Evolutionary conservation across 2,888 invertebrate species (phyloP).

Genomic region (Lampropteryx suffumata): DNA sequence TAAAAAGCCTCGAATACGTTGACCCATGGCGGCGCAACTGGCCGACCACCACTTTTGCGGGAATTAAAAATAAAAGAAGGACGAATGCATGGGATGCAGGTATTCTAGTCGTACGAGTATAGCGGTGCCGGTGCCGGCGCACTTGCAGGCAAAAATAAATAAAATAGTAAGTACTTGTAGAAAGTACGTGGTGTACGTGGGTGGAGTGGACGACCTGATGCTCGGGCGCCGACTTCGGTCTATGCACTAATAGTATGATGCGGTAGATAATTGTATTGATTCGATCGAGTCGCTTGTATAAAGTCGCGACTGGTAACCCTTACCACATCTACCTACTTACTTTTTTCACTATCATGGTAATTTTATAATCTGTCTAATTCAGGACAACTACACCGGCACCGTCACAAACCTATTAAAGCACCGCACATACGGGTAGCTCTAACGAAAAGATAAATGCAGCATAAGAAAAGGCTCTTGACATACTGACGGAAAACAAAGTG

Average conservation of each 20-base stretch:
- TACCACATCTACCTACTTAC: too few relatives aligned
- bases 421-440: too few relatives aligned
- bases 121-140: constrained; percentile 38
- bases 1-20: constrained; percentile 73
- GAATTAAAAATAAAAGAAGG: constrained; percentile 76
- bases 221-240: constrained; percentile 43
- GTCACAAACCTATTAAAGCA: too few relatives aligned
- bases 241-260: constrained; percentile 32
- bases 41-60: constrained; percentile 71
- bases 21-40: constrained; percentile 61
- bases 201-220: constrained; percentile 53
- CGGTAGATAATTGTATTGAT: constrained; percentile 25
- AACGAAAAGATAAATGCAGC: too few relatives aligned
- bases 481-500: too few relatives aligned
- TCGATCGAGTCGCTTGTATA: constrained; percentile 30
- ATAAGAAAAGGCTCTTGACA: too few relatives aligned
- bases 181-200: constrained; percentile 63
- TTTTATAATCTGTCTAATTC: too few relatives aligned
- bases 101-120: constrained; percentile 64
- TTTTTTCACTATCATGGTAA: too few relatives aligned
- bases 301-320: constrained; percentile 4
- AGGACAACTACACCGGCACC: too few relatives aligned
- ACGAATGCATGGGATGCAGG: constrained; percentile 62
- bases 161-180: constrained; percentile 62
- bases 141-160: constrained; percentile 45